Evolutionary conservation across 2,888 invertebrate genomes (phyloP).

Genomic region (Amiota communis): DNA sequence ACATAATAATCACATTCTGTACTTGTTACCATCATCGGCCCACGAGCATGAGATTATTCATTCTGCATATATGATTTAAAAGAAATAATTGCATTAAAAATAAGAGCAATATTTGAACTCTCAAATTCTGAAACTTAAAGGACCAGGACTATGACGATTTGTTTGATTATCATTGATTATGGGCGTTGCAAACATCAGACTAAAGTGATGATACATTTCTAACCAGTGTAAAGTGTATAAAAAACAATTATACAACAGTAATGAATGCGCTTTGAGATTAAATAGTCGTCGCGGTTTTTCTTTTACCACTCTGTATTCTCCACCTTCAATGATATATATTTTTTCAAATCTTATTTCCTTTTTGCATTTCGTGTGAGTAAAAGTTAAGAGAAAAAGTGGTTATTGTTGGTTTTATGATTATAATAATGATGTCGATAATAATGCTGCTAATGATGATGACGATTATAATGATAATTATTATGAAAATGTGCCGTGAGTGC

Average conservation of each 20-base stretch:
- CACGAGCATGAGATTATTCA: no score
- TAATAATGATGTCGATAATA: slow-evolving; percentile 7
- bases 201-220: no score
- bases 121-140: no score
- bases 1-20: no score
- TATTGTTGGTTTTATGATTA: slow-evolving; percentile 21
- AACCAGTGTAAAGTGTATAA: background rate
- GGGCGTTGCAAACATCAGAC: no score
- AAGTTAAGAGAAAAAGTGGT: slow-evolving; percentile 4
- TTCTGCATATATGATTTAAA: no score
- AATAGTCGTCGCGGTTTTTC: background rate
- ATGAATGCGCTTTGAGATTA: slow-evolving; percentile 8
- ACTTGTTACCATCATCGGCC: no score
- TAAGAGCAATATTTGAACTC: no score
- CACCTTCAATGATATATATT: background rate
- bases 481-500: slow-evolving; percentile 3
- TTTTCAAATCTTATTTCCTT: background rate
- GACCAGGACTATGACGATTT: no score
- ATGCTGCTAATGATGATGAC: background rate
- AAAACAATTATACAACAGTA: slow-evolving; percentile 14
- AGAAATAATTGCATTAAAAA: no score
- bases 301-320: background rate
- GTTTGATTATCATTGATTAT: no score
- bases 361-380: slow-evolving; percentile 11
- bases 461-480: background rate